Evolutionary conservation across 2,113 vertebrate genomes (phyloP), one percentile per base, ranked within the genome.

Genomic region (Chlorocebus sabaeus): DNA sequence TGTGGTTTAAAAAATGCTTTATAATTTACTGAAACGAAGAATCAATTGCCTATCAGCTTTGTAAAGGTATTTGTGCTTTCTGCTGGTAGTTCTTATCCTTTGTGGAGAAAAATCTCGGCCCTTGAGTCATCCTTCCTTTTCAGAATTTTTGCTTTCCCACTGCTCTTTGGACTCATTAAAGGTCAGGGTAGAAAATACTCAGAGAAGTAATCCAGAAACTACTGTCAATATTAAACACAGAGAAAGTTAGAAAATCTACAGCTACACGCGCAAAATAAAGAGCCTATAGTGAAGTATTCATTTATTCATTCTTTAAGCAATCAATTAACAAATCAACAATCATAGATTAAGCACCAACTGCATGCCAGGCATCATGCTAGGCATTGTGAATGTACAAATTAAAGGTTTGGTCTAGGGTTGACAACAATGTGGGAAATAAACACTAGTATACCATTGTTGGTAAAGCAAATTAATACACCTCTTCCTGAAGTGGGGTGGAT

Each of bases 1-100:
- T 92, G 88, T 81, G 81, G 76, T 84, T 90, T 88, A 55, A 88
- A 93, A 93, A 79, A 86, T 67, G 80, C 73, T 91, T 90, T n/a
- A 64, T 76, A 64, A 87, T 84, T 90, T 89, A 52, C 9, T 38
- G 85, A 95, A 78, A 57, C 48, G 30, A 90, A 92, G 96, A 94
- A 93, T 48, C 89, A 92, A 78, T 89, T 85, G 57, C 81, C 23
- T 85, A 78, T 93, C 40, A 11, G 64, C 45, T 90, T 72, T 85
- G 50, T n/a, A 67, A 89, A 92, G 61, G 45, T 70, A 93, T 27
- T 20, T 64, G 72, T 16, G 10, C 35, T 89, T 91, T 93, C 38
- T 43, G 57, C 30, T 75, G 13, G 61, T 55, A 38, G 73, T 79
- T 68, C 55, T 48, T 88, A 52, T 70, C 27, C n/a, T 52, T 45